Base-by-base conservation (phyloP, 2,113 vertebrate genomes). In the Fulmarus glacialis region DNA sequence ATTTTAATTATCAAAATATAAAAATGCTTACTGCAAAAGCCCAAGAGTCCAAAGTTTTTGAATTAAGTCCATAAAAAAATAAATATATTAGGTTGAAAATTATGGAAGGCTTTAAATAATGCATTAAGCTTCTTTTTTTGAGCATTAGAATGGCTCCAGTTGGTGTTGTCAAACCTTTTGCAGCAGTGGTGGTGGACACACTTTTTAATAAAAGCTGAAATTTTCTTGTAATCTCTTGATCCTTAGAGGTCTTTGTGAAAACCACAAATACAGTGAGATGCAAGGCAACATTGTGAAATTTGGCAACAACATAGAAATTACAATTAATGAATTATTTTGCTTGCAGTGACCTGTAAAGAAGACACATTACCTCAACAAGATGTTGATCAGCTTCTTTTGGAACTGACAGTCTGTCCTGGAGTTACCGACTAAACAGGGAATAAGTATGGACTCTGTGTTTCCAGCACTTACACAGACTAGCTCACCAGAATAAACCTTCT, bases 1-100 rank as follows among this genome's bases (percentile, higher is more conserved):
- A 21, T 82, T 97, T 92, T 89, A 82, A 96, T 93, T 56, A 93
- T 29, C 80, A 64, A 72, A 89, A 82, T 42, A 82, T 18, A 87
- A 88, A 95, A 94, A 83, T 40, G 27, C 59, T 67, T 48, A 71
- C 56, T 79, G 77, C 42, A 87, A 90, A 93, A 88, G n/a, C 82
- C 71, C 87, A 80, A 7, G 71, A 77, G 80, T 59, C 70, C 52
- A 50, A 93, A 82, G 66, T 48, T 90, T 92, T 92, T 89, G 2
- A 91, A 93, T 94, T 67, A 82, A 89, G 77, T 95, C 56, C 64
- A 74, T 90, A 67, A 95, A 84, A 84, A 94, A 87, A 53, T 38
- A 92, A 87, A 87, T 81, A 87, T 23, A 87, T 94, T 67, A 79
- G 36, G 53, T 47, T 75, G 48, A 89, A 96, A 87, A 90, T 56